Conservation (phyloP, 2,888 invertebrate species). For the Heteromyza rotundicornis region DNA sequence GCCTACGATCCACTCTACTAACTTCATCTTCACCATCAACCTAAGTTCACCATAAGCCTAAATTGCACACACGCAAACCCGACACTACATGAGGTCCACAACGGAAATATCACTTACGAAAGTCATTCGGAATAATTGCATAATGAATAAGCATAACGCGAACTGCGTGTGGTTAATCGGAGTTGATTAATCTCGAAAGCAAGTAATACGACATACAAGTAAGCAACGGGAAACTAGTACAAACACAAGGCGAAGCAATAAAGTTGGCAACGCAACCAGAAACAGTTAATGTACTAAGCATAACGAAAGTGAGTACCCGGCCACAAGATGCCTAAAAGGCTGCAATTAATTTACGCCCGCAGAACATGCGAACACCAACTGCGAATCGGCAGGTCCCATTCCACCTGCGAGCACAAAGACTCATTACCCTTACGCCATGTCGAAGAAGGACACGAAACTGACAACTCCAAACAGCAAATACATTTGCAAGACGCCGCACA, state of each 20-base stretch:
- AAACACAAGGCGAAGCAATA: neutral
- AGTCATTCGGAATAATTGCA: conserved; percentile 59
- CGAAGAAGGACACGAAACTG: neutral
- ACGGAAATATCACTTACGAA: conserved; percentile 51
- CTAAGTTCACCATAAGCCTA: no score
- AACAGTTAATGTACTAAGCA: no score
- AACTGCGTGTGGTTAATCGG: conserved; percentile 47
- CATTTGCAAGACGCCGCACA: no score
- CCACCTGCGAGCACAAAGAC: neutral
- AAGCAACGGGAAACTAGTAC: neutral
- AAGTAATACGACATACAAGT: no score
- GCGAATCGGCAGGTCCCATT: neutral
- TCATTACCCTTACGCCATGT: conserved; percentile 16
- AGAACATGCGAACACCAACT: conserved; percentile 48
- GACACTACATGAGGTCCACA: neutral
- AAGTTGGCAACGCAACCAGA: neutral
- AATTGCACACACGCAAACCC: no score
- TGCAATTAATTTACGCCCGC: conserved; percentile 51
- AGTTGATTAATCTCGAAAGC: conserved; percentile 51
- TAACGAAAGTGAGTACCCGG: no score
- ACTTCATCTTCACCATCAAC: no score
- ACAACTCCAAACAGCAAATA: neutral
- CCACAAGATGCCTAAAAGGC: conserved; percentile 14
- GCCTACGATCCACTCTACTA: no score
- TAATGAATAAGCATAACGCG: conserved; percentile 43